These are phyloP conservation scores for Campylomormyrus numenius DNA, from an alignment of 2,113 vertebrate genomes.

Conservation along the genomic window DNA sequence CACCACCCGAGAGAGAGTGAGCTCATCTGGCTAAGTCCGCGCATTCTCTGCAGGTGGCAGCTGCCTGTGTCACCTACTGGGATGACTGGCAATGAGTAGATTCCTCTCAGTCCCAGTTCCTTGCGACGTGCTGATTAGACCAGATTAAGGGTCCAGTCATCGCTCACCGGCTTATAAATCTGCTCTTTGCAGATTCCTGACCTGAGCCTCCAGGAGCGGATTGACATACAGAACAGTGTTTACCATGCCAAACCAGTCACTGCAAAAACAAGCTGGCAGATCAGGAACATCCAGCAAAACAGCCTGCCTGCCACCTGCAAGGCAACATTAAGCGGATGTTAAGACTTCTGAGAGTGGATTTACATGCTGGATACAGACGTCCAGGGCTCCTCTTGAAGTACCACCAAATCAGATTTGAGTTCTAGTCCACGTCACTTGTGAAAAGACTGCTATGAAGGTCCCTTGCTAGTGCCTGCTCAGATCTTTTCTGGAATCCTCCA, in stretches of 20 bases:
- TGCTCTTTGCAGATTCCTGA: not conserved
- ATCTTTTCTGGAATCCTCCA: not conserved
- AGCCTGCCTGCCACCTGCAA: not conserved
- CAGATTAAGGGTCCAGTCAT: not conserved
- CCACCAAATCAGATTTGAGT: conserved; percentile 1
- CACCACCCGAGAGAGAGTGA: not conserved
- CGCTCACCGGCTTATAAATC: not conserved
- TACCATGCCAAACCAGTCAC: not conserved
- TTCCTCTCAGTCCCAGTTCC: not conserved
- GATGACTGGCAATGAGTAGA: not conserved
- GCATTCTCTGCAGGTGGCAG: not conserved
- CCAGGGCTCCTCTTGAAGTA: conserved; percentile 8
- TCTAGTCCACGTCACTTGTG: not conserved
- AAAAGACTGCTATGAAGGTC: not conserved
- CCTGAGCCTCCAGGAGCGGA: not conserved
- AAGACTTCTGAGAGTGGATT: conserved; percentile 15
- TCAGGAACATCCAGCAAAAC: not conserved
- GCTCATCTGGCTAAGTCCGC: not conserved
- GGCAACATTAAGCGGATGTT: conserved; percentile 13
- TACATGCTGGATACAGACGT: not conserved
- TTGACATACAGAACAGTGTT: not conserved
- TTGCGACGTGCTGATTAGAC: not conserved
- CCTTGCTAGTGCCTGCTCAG: not conserved
- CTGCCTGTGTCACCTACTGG: not conserved
- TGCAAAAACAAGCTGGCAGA: not conserved